A percentile compares a stretch with the other conserved stretches of the same genome.
phyloP scores from a whole-genome alignment of 2,888 invertebrate species.

The Cordilura impudica region DNA sequence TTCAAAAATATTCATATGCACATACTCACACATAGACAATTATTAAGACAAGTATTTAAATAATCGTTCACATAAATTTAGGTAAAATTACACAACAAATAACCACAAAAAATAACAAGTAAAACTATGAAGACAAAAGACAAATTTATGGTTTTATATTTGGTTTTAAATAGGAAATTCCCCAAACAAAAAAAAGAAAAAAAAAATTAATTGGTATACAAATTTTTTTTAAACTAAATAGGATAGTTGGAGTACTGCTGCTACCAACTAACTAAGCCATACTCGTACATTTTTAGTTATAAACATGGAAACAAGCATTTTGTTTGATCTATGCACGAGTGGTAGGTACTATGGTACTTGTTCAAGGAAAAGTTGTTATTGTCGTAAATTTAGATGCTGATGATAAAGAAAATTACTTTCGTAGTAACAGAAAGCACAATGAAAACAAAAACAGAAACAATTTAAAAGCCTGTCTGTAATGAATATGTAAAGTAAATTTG shows the following conservation, averaged over 20 bases:
- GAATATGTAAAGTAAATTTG: background rate
- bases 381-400: background rate
- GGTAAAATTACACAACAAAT: conserved; percentile 26
- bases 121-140: conserved; percentile 1
- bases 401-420: background rate
- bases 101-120: background rate
- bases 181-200: background rate
- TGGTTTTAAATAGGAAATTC: background rate
- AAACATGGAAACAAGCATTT: background rate
- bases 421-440: background rate
- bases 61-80: conserved; percentile 40
- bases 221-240: background rate
- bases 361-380: background rate
- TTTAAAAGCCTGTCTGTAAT: conserved; percentile 4
- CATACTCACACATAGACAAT: background rate
- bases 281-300: background rate
- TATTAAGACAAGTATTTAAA: conserved; percentile 18
- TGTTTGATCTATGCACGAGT: no score
- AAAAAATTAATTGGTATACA: conserved; percentile 19
- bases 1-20: background rate
- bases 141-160: conserved; percentile 38
- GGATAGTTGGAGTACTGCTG: background rate
- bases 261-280: background rate
- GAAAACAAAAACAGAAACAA: background rate
- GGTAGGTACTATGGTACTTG: background rate